Base-by-base conservation (phyloP, 2,113 vertebrate species). In the Hyaena hyaena region DNA sequence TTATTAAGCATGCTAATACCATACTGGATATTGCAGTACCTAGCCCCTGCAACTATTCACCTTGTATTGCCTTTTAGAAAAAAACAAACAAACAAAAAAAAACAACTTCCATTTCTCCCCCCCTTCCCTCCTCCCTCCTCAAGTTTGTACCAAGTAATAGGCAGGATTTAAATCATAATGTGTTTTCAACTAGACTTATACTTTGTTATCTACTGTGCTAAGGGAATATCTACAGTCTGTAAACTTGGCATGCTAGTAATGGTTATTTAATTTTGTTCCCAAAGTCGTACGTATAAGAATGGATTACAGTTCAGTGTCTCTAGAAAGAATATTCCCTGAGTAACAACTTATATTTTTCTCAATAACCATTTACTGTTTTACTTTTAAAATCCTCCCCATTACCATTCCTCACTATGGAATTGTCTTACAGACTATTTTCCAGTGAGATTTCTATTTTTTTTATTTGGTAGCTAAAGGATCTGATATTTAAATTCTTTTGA, bases 401-500 rank as follows among this genome's bases (percentile, higher is more conserved):
- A 66, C 31, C 24, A 48, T 45, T 2, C 55, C 24, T 12, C 16
- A 73, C 11, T 10, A 7, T 17, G 63, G 33, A 90, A 95, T 33
- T 66, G 10, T 89, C 21, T 43, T 90, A 92, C 8, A 73, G 31
- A 24, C 35, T 0, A 19, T 96, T 96, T 76, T 63, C 28, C 68
- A 93, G 9, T 28, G 16, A 87, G 5, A 66, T 39, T 93, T 24
- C 55, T 91, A 28, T 10, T 84, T 80, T 86, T 94, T 96, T 66
- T 86, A 76, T 88, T 79, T 45, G 89, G 39, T 95, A 74, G 76
- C 10, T 48, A 0, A 74, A 43, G 61, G 0, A 83, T 95, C 45
- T 80, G 48, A 81, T 76, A 19, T 55, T 94, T 95, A 85, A 96
- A 96, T 92, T 14, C 6, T 71, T 58, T 48, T 39, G 50, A 92